Conservation (phyloP, 2,888 invertebrate genomes). For the Aleiodes alternator region DNA sequence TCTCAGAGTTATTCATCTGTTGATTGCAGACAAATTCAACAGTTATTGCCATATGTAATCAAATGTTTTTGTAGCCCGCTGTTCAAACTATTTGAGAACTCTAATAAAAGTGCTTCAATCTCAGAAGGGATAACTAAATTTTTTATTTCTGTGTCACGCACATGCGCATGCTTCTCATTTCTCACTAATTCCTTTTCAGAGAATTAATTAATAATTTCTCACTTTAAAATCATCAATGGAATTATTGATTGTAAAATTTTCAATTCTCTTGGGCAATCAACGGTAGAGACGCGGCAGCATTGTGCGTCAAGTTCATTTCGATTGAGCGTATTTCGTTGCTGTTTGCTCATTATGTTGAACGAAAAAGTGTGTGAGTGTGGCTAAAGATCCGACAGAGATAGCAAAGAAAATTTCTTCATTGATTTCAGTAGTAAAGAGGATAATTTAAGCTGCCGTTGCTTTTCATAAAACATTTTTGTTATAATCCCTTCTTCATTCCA, state of each 20-base stretch:
- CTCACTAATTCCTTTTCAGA: slow-evolving; percentile 11
- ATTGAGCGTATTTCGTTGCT: neutral
- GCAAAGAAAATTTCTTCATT: slow-evolving; percentile 28
- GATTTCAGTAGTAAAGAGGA: neutral
- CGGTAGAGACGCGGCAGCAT: too few relatives aligned
- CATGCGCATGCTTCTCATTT: slow-evolving; percentile 25
- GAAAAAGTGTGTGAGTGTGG: slow-evolving; percentile 36
- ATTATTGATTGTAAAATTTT: neutral
- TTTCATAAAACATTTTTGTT: too few relatives aligned
- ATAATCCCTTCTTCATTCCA: too few relatives aligned
- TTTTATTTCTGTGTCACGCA: neutral
- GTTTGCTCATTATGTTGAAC: neutral
- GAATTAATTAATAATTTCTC: slow-evolving; percentile 27
- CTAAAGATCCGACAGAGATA: slow-evolving; percentile 37
- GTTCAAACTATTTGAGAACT: slow-evolving; percentile 16
- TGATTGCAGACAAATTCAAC: neutral
- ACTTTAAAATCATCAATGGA: slow-evolving; percentile 14
- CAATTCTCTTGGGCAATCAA: slow-evolving; percentile 9
- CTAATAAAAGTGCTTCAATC: slow-evolving; percentile 30
- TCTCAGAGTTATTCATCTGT: neutral
- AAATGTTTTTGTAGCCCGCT: slow-evolving; percentile 2
- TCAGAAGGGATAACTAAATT: neutral
- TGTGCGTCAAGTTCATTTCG: neutral
- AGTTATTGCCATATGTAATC: slow-evolving; percentile 2
- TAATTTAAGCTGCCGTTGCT: neutral